Percentiles rank a stretch among this genome's conserved stretches.
phyloP scores from a whole-genome alignment of 2,797 vertebrate genomes.

The Pogoniulus pusillus region DNA sequence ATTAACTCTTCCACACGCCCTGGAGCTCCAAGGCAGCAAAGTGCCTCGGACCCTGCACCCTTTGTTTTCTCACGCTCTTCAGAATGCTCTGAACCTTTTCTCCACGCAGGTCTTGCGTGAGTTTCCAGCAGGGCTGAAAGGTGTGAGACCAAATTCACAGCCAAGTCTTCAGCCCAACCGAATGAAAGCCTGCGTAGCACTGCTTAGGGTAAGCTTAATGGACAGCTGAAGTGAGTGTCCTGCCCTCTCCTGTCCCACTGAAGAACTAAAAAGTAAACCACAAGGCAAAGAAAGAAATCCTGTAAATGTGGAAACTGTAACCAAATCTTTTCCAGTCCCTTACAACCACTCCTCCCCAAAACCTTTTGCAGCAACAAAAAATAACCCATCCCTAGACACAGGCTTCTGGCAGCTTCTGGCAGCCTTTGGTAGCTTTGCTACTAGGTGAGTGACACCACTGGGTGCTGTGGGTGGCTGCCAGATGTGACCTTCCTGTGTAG shows the following conservation, averaged over 20 bases:
- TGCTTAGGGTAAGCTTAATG: not conserved
- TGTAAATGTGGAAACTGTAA: not conserved
- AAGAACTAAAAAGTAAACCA: not conserved
- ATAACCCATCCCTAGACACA: accelerated
- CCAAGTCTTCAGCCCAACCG: not conserved
- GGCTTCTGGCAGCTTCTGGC: not conserved
- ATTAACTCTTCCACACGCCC: accelerated
- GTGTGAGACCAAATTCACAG: not conserved
- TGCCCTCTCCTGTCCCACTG: not conserved
- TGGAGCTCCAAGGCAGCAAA: no score
- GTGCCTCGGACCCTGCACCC: accelerated
- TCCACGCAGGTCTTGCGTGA: not conserved
- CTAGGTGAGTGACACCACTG: not conserved
- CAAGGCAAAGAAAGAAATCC: not conserved
- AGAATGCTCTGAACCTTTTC: not conserved
- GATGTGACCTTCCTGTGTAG: accelerated
- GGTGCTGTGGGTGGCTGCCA: not conserved
- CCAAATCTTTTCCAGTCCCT: not conserved
- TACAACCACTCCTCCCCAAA: not conserved
- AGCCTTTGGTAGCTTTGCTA: not conserved
- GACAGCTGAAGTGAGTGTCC: not conserved
- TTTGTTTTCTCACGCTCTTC: accelerated
- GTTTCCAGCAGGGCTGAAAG: not conserved
- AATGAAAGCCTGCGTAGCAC: not conserved
- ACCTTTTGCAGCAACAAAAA: not conserved